Percentiles rank a stretch among this genome's conserved stretches.
Conservation (phyloP, 1,140 invertebrate species). For the Xylocopa sonorina region DNA sequence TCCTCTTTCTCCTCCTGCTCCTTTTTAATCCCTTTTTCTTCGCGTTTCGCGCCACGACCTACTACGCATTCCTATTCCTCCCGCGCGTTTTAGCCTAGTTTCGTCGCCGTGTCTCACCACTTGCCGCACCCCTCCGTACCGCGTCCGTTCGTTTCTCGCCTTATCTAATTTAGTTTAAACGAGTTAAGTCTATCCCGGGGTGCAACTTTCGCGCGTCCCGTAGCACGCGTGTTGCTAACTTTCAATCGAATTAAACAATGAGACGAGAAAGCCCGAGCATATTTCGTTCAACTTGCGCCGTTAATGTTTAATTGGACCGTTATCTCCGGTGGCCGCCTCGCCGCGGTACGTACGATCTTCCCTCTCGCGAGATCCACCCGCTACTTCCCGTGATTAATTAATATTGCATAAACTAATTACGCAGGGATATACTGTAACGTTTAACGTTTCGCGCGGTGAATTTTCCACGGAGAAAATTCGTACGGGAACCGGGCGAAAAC, state of each 20-base stretch:
- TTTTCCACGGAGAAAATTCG: background rate
- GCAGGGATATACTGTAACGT: background rate
- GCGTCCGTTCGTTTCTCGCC: background rate
- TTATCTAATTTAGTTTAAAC: conserved; percentile 19
- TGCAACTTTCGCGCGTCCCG: background rate
- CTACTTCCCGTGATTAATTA: conserved; percentile 7
- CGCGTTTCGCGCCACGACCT: background rate
- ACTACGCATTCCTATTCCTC: conserved; percentile 15
- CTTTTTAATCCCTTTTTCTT: background rate
- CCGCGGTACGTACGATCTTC: background rate
- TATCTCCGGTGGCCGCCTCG: background rate
- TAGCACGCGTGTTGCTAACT: conserved; percentile 18
- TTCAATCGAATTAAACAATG: conserved; percentile 22
- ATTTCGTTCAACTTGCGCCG: conserved; percentile 8
- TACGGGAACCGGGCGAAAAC: background rate
- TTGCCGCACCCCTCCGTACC: too few relatives aligned
- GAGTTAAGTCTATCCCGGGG: conserved; percentile 1
- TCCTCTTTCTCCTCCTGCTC: background rate
- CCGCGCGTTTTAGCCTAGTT: background rate
- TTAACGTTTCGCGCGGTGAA: background rate
- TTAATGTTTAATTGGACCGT: conserved; percentile 33
- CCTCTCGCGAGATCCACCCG: conserved; percentile 6
- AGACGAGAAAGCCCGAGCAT: background rate
- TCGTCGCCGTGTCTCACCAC: background rate
- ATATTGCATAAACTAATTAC: conserved; percentile 17